Conservation (phyloP, 2,797 vertebrate species). For the Etheostoma perlongum region DNA sequence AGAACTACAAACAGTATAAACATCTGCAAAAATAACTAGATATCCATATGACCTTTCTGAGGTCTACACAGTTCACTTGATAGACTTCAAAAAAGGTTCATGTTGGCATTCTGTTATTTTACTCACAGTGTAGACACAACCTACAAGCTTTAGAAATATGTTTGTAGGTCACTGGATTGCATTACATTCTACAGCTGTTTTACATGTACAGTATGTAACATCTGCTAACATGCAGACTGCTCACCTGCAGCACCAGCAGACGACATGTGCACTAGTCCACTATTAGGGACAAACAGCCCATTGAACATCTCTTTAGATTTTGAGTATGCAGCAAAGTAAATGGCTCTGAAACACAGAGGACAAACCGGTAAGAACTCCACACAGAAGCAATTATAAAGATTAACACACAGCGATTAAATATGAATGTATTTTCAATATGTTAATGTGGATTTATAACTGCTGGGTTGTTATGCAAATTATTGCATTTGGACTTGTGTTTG, state of each 20-base stretch:
- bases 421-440: constrained; percentile 22
- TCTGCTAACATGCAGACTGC: constrained; percentile 18
- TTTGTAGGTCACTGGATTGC: not conserved
- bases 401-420: not conserved
- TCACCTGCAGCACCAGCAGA: constrained; percentile 96
- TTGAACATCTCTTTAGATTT: constrained; percentile 96
- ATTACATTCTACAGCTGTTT: not conserved
- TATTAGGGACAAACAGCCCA: constrained; percentile 92
- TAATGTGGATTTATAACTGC: constrained; percentile 35
- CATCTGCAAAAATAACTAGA: not conserved
- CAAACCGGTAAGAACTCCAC: constrained; percentile 32
- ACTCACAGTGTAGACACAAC: not conserved
- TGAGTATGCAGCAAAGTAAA: constrained; percentile 97
- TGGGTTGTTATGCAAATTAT: constrained; percentile 49
- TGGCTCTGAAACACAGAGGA: constrained; percentile 88
- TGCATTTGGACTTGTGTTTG: constrained; percentile 32
- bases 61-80: not conserved
- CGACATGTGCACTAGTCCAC: constrained; percentile 93
- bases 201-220: not conserved
- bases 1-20: not conserved
- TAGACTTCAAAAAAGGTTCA: not conserved
- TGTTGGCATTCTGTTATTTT: not conserved
- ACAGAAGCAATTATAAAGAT: constrained; percentile 4
- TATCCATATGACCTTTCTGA: not conserved
- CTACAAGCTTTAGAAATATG: not conserved